Evolutionary conservation across 1,140 invertebrate genomes (phyloP).

Genomic region (Oryctes rhinoceros): DNA sequence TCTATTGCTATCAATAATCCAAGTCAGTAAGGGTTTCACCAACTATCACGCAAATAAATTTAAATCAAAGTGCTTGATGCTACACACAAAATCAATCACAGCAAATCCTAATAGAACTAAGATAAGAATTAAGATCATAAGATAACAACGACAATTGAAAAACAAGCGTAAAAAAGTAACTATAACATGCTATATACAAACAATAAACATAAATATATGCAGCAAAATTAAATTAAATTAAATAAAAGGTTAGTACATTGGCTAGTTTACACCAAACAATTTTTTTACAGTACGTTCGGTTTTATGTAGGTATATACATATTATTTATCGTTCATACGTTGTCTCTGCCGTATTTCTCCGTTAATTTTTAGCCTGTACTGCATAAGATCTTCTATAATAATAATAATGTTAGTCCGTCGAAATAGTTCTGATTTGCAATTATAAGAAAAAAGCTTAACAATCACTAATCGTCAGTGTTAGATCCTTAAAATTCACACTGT

Average conservation of each 20-base stretch:
- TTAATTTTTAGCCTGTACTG: not conserved
- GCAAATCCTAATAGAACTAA: too few species aligned
- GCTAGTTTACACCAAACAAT: slow-evolving; percentile 1
- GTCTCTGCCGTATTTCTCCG: not conserved
- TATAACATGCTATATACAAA: not conserved
- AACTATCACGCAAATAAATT: too few species aligned
- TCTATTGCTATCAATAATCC: too few species aligned
- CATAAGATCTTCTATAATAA: not conserved
- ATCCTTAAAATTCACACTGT: not conserved
- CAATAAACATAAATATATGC: not conserved
- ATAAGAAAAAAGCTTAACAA: not conserved
- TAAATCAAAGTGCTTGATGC: too few species aligned
- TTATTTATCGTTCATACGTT: not conserved
- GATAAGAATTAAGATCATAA: too few species aligned
- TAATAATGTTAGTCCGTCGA: not conserved
- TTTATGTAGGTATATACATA: not conserved
- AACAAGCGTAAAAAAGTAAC: too few species aligned
- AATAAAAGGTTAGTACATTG: not conserved
- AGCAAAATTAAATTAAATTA: not conserved
- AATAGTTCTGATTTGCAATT: not conserved
- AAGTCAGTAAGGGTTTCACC: too few species aligned
- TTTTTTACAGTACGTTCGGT: not conserved
- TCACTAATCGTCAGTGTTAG: not conserved
- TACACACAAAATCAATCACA: too few species aligned
- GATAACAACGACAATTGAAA: too few species aligned